Evolutionary conservation across 2,888 invertebrate species (phyloP), one percentile per base, ranked within the genome.

Genomic region (Onthophagus sagittarius): DNA sequence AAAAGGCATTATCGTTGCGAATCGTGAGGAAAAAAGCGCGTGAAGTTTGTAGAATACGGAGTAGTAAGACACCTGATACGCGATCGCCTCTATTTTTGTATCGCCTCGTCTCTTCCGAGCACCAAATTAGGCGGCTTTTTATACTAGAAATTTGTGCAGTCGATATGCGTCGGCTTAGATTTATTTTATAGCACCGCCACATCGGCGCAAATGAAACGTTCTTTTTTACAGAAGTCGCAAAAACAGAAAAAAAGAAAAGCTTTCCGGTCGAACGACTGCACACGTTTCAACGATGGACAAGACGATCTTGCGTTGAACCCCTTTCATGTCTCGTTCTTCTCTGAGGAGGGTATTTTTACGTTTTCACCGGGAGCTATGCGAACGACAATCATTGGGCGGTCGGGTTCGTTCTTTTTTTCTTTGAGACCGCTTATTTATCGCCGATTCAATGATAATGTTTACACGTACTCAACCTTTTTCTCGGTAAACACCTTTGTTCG

Each of bases 21-120:
- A 73, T 67, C 62, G 69, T 62, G 11, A 53, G 39, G 39, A 53
- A 53, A 74, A 74, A 74, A 74, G 72, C 72, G 74, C 72, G 72
- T 72, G 74, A 74, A 74, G 71, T 74, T 74, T 71, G 74, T 72
- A 72, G 74, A 74, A 74, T 74, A 74, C 74, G 72, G 71, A 73
- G 70, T 74, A 63, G 72, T 71, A 74, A 72, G 71, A 70, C 71
- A 74, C 74, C 74, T 71, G 72, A 74, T 70, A 74, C 65, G 69
- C 74, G 72, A 63, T 72, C 70, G 64, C n/a, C 31, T 69, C 74
- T 74, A 74, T 74, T 72, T 74, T 74, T 74, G 74, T 72, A 72
- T 32, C 63, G 70, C 72, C 67, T 71, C 71, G 67, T 74, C 72
- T 23, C 23, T 72, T 72, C 74, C 71, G 67, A 53, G 70, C 70